These are phyloP conservation scores for Ophion costatus DNA, from an alignment of 2,888 invertebrate species.

Conservation along the genomic window DNA sequence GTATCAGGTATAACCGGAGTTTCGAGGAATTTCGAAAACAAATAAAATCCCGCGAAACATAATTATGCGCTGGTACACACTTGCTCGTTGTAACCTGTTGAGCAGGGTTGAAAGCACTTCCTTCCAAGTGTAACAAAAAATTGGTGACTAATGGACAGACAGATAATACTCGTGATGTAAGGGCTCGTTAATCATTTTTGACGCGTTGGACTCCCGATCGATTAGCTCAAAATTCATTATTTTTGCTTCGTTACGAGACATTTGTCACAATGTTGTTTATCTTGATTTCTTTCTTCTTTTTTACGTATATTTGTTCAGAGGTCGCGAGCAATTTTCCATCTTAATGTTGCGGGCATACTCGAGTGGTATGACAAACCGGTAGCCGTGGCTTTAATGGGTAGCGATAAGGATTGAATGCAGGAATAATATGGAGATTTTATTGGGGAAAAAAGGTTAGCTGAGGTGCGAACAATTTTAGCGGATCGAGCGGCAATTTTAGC, in stretches of 20 bases:
- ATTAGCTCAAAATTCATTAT: not conserved
- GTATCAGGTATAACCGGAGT: not conserved
- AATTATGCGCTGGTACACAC: not conserved
- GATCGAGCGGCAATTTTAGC: too few species aligned
- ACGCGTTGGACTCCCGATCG: not conserved
- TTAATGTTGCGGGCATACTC: not conserved
- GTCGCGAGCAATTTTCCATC: not conserved
- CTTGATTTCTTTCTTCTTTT: not conserved
- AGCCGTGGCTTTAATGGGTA: too few species aligned
- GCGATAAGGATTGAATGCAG: too few species aligned
- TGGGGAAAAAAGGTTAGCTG: too few species aligned
- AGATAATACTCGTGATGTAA: not conserved
- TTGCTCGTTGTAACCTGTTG: not conserved
- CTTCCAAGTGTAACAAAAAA: not conserved
- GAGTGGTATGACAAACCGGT: not conserved
- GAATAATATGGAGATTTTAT: too few species aligned
- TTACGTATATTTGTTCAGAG: not conserved
- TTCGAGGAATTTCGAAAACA: too few species aligned
- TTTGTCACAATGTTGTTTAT: not conserved
- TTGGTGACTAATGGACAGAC: not conserved
- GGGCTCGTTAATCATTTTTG: not conserved
- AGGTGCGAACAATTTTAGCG: too few species aligned
- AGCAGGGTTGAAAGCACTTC: not conserved
- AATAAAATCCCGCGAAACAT: not conserved
- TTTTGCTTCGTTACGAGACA: not conserved